These are phyloP conservation scores for Drosophila monieri DNA, from an alignment of 2,888 invertebrate species.

Conservation along the genomic window DNA sequence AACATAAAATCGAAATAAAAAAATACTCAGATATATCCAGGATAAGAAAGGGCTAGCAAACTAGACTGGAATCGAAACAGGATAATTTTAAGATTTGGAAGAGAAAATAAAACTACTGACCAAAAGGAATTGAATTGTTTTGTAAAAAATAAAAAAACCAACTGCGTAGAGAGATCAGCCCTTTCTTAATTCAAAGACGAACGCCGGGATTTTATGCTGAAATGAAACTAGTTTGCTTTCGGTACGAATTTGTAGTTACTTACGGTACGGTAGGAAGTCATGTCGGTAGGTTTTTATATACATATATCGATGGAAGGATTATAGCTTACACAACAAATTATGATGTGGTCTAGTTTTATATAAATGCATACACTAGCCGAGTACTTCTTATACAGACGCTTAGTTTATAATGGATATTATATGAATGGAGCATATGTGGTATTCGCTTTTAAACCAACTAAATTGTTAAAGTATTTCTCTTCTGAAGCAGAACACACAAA, in stretches of 20 bases:
- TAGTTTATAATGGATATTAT: conserved; percentile 19
- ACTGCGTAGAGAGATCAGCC: conserved; percentile 2
- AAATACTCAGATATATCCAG: conserved; percentile 50
- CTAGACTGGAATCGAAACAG: conserved; percentile 32
- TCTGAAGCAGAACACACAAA: conserved; percentile 15
- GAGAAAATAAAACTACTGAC: conserved; percentile 1
- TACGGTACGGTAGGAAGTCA: not conserved
- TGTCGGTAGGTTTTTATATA: conserved; percentile 34
- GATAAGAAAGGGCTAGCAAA: conserved; percentile 1
- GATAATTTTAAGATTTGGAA: conserved; percentile 29
- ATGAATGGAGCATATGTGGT: conserved; percentile 49
- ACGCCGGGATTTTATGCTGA: not conserved
- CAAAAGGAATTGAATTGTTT: conserved; percentile 40
- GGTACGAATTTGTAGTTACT: conserved; percentile 24
- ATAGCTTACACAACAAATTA: conserved; percentile 33
- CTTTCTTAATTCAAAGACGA: conserved; percentile 4
- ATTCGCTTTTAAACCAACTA: conserved; percentile 67
- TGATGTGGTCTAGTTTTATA: conserved; percentile 37
- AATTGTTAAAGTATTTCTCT: conserved; percentile 54
- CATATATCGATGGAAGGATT: conserved; percentile 11
- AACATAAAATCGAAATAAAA: conserved; percentile 12
- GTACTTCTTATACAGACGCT: conserved; percentile 13
- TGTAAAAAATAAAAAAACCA: conserved; percentile 5
- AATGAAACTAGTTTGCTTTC: conserved; percentile 18
- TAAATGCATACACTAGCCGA: conserved; percentile 38